Evolutionary conservation across 30 jellyfish, hydroid and myxozoan genomes (phyloP).

Genomic region (Cassiopea xamachana): DNA sequence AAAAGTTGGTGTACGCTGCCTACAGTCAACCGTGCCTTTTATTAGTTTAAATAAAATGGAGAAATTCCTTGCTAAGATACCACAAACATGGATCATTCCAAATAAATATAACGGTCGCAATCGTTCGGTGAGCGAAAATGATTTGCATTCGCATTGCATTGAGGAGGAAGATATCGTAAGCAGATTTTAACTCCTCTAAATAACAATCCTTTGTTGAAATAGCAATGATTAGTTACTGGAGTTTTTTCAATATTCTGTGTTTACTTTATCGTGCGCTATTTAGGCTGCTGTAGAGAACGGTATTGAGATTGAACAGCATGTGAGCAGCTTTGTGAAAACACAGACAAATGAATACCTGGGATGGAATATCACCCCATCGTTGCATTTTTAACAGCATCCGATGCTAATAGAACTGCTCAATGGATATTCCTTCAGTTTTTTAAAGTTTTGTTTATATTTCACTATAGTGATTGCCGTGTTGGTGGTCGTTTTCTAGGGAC

Average conservation of each 20-base stretch:
- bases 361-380: too few relatives aligned
- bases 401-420: too few relatives aligned
- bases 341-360: neutral
- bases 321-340: neutral
- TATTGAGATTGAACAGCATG: neutral
- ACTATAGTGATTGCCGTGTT: too few relatives aligned
- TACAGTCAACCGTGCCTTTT: neutral
- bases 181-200: neutral
- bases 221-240: neutral
- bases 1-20: neutral
- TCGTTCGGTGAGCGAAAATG: slow-evolving; percentile 56
- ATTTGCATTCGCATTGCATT: neutral
- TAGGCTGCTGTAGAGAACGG: neutral
- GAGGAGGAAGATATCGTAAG: slow-evolving; percentile 59
- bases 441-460: too few relatives aligned
- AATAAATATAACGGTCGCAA: slow-evolving; percentile 18
- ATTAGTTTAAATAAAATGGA: slow-evolving; percentile 18
- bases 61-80: slow-evolving; percentile 23
- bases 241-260: neutral
- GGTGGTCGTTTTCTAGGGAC: too few relatives aligned
- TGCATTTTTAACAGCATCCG: too few relatives aligned
- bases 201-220: neutral
- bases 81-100: slow-evolving; percentile 38
- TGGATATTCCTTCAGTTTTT: too few relatives aligned
- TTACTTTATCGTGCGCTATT: neutral